Conservation (phyloP, 2,888 invertebrate species). For the Pyrrhopygopsis socrates region DNA sequence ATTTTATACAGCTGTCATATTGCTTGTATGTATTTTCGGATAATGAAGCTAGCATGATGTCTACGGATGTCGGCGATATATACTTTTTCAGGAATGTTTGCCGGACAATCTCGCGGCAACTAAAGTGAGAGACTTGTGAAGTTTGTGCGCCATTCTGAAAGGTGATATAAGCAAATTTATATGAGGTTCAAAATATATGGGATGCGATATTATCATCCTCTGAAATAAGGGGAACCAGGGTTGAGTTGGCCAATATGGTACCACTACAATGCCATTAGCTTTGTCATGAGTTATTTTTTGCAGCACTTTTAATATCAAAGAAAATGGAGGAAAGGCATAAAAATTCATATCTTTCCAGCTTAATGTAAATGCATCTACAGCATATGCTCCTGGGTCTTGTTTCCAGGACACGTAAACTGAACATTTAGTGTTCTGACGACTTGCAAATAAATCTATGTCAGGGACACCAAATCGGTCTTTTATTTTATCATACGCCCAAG, state of each 20-base stretch:
- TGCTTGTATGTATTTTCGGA: constrained; percentile 12
- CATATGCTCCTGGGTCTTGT: too few relatives aligned
- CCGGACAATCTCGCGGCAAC: constrained; percentile 36
- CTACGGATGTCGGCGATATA: constrained; percentile 13
- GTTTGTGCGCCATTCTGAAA: constrained; percentile 17
- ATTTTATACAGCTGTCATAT: constrained; percentile 24
- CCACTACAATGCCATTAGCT: constrained; percentile 47
- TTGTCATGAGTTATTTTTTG: constrained; percentile 53
- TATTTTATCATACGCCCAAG: not conserved
- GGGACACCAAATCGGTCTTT: not conserved
- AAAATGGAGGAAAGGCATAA: constrained; percentile 61
- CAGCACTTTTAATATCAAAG: constrained; percentile 8
- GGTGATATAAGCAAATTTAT: not conserved
- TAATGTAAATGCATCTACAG: constrained; percentile 44
- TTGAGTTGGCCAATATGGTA: constrained; percentile 62
- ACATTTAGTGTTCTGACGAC: too few relatives aligned
- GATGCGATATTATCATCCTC: not conserved
- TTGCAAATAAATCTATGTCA: too few relatives aligned
- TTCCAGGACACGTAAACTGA: too few relatives aligned
- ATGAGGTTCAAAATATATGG: constrained; percentile 18
- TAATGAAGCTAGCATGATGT: constrained; percentile 33
- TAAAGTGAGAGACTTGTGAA: constrained; percentile 22
- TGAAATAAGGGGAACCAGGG: constrained; percentile 29
- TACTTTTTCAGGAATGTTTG: constrained; percentile 4
- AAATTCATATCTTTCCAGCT: constrained; percentile 34